Evolutionary conservation across 2,797 vertebrate species (phyloP).

Genomic region (Micrastur ruficollis): DNA sequence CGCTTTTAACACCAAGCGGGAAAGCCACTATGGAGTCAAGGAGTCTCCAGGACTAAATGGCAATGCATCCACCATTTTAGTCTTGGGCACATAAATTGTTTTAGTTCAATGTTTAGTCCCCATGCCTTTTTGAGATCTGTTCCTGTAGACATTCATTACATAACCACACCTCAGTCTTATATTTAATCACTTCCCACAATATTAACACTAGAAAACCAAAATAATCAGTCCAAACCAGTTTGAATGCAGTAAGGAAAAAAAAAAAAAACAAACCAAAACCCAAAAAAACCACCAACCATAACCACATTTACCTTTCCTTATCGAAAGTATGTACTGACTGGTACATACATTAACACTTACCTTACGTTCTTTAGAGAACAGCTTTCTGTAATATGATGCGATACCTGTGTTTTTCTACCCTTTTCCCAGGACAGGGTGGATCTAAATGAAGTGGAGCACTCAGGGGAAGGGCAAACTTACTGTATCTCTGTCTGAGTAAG

Average conservation of each 20-base stretch:
- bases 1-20: neutral
- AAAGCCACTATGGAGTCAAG: neutral
- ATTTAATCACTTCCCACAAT: neutral
- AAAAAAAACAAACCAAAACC: neutral
- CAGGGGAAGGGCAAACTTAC: constrained; percentile 37
- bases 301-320: constrained; percentile 15
- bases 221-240: neutral
- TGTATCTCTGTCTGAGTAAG: constrained; percentile 51
- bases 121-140: neutral
- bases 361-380: constrained; percentile 42
- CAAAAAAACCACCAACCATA: neutral
- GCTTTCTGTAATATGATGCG: neutral
- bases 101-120: neutral
- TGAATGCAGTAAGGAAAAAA: neutral
- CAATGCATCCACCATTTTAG: neutral
- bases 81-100: neutral
- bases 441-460: constrained; percentile 34
- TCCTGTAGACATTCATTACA: neutral
- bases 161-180: neutral
- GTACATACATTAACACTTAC: constrained; percentile 51
- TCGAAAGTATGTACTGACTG: neutral
- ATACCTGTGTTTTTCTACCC: constrained; percentile 37
- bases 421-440: constrained; percentile 27
- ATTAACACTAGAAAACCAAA: neutral
- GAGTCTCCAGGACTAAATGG: neutral